These are phyloP conservation scores for Cecropterus lyciades DNA, from an alignment of 1,140 invertebrate genomes.

Conservation along the genomic window DNA sequence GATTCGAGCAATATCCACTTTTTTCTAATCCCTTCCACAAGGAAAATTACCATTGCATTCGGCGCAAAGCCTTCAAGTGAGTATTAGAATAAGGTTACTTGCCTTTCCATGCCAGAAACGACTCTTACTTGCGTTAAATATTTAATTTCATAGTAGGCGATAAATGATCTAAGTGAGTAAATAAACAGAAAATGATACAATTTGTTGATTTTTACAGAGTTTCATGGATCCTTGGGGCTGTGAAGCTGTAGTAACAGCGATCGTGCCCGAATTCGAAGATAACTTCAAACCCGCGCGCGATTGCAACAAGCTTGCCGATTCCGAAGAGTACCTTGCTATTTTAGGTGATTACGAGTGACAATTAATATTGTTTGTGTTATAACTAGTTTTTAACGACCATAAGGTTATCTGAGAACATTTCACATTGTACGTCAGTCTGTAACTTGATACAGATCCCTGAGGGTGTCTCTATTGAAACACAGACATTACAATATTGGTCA, in stretches of 20 bases:
- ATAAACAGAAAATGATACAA: conserved; percentile 13
- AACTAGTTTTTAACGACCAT: conserved; percentile 37
- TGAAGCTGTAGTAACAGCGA: conserved; percentile 50
- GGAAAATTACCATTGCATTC: conserved; percentile 39
- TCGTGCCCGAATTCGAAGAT: conserved; percentile 67
- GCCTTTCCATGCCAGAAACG: neutral
- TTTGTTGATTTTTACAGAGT: conserved; percentile 44
- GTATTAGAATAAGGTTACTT: conserved; percentile 27
- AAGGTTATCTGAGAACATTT: conserved; percentile 42
- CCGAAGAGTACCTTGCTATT: conserved; percentile 71
- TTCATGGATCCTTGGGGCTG: conserved; percentile 81
- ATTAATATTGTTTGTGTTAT: conserved; percentile 31
- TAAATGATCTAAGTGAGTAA: conserved; percentile 15
- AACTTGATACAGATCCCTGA: conserved; percentile 1
- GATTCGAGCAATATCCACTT: conserved; percentile 17
- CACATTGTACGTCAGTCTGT: conserved; percentile 21
- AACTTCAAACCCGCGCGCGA: conserved; percentile 62
- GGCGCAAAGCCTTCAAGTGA: conserved; percentile 55
- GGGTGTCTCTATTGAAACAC: no score
- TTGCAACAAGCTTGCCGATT: conserved; percentile 65
- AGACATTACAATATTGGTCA: no score
- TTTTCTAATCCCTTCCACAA: conserved; percentile 29
- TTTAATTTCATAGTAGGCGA: neutral
- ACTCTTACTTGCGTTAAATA: no score
- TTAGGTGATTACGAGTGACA: conserved; percentile 58